A percentile compares a stretch with the other conserved stretches of the same genome.
phyloP scores from a whole-genome alignment of 2,797 vertebrate genomes.

The Halcyon badia region DNA sequence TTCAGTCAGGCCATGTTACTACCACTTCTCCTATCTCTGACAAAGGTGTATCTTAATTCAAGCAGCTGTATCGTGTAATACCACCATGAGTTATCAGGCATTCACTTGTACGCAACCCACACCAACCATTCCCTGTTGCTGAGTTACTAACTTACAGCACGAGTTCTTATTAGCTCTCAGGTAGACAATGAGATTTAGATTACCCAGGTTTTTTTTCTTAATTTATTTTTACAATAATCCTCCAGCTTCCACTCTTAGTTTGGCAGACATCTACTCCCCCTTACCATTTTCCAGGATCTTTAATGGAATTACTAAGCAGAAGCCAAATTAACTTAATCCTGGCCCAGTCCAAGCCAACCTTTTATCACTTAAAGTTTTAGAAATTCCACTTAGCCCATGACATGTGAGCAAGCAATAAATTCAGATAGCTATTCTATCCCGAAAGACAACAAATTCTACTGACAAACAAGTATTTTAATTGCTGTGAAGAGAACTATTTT shows the following conservation, averaged over 20 bases:
- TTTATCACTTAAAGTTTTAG: neutral
- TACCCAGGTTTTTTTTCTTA: neutral
- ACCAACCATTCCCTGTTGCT: neutral
- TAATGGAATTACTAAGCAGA: neutral
- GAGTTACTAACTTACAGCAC: neutral
- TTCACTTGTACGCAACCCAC: accelerated
- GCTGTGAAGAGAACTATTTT: neutral
- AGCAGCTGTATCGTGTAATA: neutral
- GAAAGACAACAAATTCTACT: neutral
- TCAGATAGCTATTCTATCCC: neutral
- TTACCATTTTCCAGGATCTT: neutral
- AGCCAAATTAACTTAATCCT: neutral
- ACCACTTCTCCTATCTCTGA: neutral
- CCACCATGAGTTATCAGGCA: neutral
- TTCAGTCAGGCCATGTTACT: neutral
- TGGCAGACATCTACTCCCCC: neutral
- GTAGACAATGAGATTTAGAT: neutral
- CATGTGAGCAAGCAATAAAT: neutral
- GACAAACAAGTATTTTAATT: neutral
- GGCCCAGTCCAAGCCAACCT: neutral
- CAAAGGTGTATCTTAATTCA: neutral
- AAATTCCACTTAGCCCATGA: neutral
- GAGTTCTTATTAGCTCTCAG: neutral
- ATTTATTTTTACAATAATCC: neutral
- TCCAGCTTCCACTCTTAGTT: neutral